A percentile compares a stretch with the other conserved stretches of the same genome.
Conservation (phyloP, 2,888 invertebrate genomes). For the Anarsia innoxiella region DNA sequence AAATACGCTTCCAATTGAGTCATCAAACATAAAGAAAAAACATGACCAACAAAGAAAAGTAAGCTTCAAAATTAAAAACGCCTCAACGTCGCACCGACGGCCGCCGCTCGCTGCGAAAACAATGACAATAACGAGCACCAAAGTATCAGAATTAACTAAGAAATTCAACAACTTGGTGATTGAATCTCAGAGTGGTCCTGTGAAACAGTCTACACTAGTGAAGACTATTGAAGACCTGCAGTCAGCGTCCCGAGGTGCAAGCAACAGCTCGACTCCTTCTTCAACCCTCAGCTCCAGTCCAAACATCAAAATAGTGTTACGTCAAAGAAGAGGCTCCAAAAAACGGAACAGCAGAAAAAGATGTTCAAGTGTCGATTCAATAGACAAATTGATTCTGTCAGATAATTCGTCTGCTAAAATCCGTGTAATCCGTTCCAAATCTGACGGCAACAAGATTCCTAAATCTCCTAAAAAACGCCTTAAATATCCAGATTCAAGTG, state of each 20-base stretch:
- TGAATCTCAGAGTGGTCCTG: slow-evolving; percentile 50
- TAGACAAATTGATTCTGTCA: slow-evolving; percentile 49
- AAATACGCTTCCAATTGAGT: slow-evolving; percentile 27
- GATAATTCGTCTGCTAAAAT: slow-evolving; percentile 46
- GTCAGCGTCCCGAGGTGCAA: slow-evolving; percentile 40
- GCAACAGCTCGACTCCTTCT: slow-evolving; percentile 63
- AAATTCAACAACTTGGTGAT: slow-evolving; percentile 80
- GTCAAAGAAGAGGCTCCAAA: slow-evolving; percentile 58
- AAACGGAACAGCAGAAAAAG: slow-evolving; percentile 67
- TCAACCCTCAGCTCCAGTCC: slow-evolving; percentile 64
- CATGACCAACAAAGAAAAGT: slow-evolving; percentile 71
- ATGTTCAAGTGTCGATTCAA: slow-evolving; percentile 66
- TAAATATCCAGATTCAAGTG: slow-evolving; percentile 51
- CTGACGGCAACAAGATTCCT: slow-evolving; percentile 61
- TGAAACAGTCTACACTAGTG: slow-evolving; percentile 72
- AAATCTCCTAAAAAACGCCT: slow-evolving; percentile 58
- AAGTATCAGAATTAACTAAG: slow-evolving; percentile 80
- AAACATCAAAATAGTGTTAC: slow-evolving; percentile 66
- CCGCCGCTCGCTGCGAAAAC: slow-evolving; percentile 57
- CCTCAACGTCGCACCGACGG: slow-evolving; percentile 58
- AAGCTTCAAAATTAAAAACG: slow-evolving; percentile 77
- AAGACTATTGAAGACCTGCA: slow-evolving; percentile 69
- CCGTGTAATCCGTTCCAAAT: slow-evolving; percentile 60
- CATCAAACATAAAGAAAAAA: slow-evolving; percentile 38
- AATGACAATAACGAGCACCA: slow-evolving; percentile 68